phyloP scores from a whole-genome alignment of 1,140 invertebrate genomes.

The Dendrolimus kikuchii region DNA sequence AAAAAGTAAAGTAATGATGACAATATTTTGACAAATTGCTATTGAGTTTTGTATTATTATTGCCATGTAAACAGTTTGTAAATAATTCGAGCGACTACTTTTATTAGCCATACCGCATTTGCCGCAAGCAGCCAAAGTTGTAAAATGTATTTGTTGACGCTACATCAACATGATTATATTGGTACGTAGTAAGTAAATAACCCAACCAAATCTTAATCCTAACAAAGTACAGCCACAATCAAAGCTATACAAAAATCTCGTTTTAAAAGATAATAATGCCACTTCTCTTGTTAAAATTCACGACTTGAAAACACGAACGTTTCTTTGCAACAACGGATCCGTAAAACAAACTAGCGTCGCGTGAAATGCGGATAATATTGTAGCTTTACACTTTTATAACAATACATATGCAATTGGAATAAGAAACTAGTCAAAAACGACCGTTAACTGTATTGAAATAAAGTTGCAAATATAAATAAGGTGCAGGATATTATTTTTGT shows the following conservation, averaged over 20 bases:
- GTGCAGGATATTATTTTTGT: no score
- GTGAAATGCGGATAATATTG: slow-evolving; percentile 48
- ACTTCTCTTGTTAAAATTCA: slow-evolving; percentile 52
- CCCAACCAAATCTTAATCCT: slow-evolving; percentile 2
- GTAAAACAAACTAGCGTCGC: slow-evolving; percentile 52
- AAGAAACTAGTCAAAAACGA: not conserved
- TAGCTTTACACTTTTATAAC: slow-evolving; percentile 23
- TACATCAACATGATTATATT: no score
- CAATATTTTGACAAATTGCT: no score
- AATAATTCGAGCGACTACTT: no score
- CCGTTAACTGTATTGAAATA: not conserved
- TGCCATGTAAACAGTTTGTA: no score
- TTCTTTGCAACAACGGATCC: slow-evolving; percentile 30
- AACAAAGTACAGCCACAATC: no score
- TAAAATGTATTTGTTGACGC: no score
- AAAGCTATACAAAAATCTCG: no score
- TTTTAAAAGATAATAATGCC: slow-evolving; percentile 10
- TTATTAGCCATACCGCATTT: no score
- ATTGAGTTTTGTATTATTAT: no score
- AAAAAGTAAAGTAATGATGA: no score
- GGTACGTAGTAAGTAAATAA: not conserved
- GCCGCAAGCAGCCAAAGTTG: no score
- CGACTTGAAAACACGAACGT: slow-evolving; percentile 21
- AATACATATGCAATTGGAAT: not conserved
- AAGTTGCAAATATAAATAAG: not conserved